Evolutionary conservation across 2,888 invertebrate genomes (phyloP).

Genomic region (Heliconius aoede): DNA sequence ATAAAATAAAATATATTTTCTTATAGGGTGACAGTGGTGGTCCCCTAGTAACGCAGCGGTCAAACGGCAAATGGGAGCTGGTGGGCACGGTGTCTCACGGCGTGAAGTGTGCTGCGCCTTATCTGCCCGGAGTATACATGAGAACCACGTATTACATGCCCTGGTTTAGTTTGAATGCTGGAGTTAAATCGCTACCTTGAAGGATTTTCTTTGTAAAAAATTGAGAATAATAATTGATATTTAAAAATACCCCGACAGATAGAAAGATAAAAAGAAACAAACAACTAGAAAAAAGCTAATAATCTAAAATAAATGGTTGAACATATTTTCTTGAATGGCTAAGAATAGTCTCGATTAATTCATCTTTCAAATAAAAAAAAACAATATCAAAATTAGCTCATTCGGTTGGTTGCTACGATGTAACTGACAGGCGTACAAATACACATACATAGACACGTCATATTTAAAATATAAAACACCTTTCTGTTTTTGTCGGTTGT

Average conservation of each 20-base stretch:
- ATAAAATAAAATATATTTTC: neutral
- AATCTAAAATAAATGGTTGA: neutral
- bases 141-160: constrained; percentile 95
- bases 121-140: constrained; percentile 97
- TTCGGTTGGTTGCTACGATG: neutral
- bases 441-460: neutral
- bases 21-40: constrained; percentile 96
- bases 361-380: neutral
- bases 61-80: constrained; percentile 93
- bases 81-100: constrained; percentile 97
- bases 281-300: neutral
- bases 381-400: neutral
- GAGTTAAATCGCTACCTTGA: constrained; percentile 80
- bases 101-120: constrained; percentile 96
- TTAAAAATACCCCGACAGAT: neutral
- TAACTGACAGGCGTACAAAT: neutral
- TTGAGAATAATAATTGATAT: neutral
- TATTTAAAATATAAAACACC: too few species aligned
- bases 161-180: constrained; percentile 94
- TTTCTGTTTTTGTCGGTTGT: neutral
- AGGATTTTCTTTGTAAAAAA: neutral
- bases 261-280: neutral
- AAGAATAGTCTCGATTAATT: neutral
- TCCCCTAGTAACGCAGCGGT: constrained; percentile 91
- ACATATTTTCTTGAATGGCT: neutral